Percentiles rank a stretch among this genome's conserved stretches.
These are phyloP conservation scores for Stichodactyla mertensii DNA, from an alignment of 64 coral and sea anemone genomes.

Conservation along the genomic window DNA sequence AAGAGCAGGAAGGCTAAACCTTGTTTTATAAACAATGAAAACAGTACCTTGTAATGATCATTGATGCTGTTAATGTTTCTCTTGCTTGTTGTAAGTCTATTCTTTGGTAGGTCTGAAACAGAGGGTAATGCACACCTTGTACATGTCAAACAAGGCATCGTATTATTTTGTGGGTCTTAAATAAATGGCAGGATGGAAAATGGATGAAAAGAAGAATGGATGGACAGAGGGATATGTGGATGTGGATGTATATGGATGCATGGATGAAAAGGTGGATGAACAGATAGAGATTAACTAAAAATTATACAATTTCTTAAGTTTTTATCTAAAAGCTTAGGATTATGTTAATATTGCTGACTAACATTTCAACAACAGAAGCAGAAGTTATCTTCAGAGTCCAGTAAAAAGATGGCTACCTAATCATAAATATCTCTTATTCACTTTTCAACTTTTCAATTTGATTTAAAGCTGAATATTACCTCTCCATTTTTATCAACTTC, in stretches of 20 bases:
- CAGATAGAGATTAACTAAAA: too few species aligned
- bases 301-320: too few species aligned
- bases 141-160: background rate
- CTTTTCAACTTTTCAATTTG: too few species aligned
- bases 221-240: background rate
- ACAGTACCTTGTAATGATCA: slow-evolving; percentile 83
- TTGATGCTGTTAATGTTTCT: slow-evolving; percentile 59
- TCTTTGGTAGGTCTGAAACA: slow-evolving; percentile 33
- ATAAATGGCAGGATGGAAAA: background rate
- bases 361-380: too few species aligned
- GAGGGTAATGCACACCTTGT: background rate
- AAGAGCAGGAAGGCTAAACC: background rate
- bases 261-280: too few species aligned
- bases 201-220: background rate
- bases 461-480: slow-evolving; percentile 1
- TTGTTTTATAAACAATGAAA: background rate
- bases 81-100: slow-evolving; percentile 61
- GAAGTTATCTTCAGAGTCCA: too few species aligned
- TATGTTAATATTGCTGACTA: too few species aligned
- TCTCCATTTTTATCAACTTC: slow-evolving; percentile 71
- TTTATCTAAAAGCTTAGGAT: too few species aligned
- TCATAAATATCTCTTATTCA: too few species aligned
- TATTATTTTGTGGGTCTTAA: too few species aligned
- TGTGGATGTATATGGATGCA: too few species aligned
- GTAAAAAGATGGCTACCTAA: too few species aligned